Conservation (phyloP, 2,888 invertebrate species). For the Ctena decussata region DNA sequence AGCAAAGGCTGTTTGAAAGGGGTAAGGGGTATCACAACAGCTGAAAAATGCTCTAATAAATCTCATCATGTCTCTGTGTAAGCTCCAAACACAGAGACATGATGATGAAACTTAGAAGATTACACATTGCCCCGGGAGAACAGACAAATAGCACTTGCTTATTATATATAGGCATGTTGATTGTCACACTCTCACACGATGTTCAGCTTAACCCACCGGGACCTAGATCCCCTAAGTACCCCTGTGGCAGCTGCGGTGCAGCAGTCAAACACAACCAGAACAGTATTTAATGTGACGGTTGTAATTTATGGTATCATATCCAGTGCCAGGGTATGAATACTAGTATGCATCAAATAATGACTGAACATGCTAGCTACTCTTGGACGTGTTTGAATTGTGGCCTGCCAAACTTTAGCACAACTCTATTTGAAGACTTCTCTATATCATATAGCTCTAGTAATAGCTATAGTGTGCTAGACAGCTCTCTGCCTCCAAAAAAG, state of each 20-base stretch:
- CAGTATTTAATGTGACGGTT: constrained; percentile 15
- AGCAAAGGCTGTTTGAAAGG: too few relatives aligned
- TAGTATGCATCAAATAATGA: background rate
- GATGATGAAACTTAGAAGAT: background rate
- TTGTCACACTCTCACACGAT: background rate
- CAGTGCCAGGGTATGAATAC: background rate
- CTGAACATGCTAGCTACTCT: constrained; percentile 22
- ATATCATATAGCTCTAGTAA: background rate
- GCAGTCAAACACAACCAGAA: constrained; percentile 1
- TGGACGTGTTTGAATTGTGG: constrained; percentile 17
- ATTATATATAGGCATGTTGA: background rate
- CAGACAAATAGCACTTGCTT: background rate
- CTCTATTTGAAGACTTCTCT: background rate
- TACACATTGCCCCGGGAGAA: background rate
- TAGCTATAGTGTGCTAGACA: background rate
- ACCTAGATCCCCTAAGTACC: constrained; percentile 17
- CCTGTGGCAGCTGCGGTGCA: constrained; percentile 18
- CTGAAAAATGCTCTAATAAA: too few relatives aligned
- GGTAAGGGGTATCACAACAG: too few relatives aligned
- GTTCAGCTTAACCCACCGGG: constrained; percentile 6
- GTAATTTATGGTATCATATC: constrained; percentile 9
- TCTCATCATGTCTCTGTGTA: too few relatives aligned
- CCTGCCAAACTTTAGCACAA: constrained; percentile 19
- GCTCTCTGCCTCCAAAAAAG: background rate
- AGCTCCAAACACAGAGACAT: background rate